Percentiles rank a stretch among this genome's conserved stretches.
These are phyloP conservation scores for Brachyistius frenatus DNA, from an alignment of 2,113 vertebrate species.

Conservation along the genomic window DNA sequence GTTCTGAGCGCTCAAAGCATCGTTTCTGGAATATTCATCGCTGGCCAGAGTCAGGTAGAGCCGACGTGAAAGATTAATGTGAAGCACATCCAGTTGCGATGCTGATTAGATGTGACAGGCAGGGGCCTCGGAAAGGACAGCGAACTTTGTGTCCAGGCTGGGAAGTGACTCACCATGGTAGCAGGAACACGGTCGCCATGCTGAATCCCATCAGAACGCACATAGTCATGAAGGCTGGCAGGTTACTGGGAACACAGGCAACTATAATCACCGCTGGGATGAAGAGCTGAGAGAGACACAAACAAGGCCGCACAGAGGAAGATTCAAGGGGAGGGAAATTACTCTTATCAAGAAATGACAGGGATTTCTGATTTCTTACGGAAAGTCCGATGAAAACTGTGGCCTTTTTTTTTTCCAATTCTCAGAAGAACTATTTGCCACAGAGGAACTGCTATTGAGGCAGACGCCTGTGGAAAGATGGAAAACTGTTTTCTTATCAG, in stretches of 20 bases:
- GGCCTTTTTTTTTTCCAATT: conserved; percentile 83
- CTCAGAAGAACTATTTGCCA: conserved; percentile 83
- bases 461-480: conserved; percentile 69
- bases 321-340: background rate
- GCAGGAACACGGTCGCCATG: conserved; percentile 78
- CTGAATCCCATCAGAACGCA: conserved; percentile 82
- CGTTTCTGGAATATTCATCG: conserved; percentile 18
- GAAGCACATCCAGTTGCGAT: conserved; percentile 29
- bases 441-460: conserved; percentile 79
- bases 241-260: conserved; percentile 74
- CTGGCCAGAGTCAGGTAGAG: conserved; percentile 13
- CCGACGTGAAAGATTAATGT: conserved; percentile 54
- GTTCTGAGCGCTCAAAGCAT: background rate
- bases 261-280: conserved; percentile 79
- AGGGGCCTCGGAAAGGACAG: conserved; percentile 24
- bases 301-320: background rate
- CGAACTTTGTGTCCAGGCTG: conserved; percentile 32
- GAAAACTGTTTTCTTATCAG: background rate
- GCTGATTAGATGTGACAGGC: conserved; percentile 46
- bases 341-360: background rate
- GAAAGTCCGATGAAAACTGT: conserved; percentile 78
- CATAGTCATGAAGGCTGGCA: conserved; percentile 78
- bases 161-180: conserved; percentile 84
- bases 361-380: conserved; percentile 70
- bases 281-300: conserved; percentile 77